Evolutionary conservation across 2,888 invertebrate genomes (phyloP).

Genomic region (Trichacis sp.): DNA sequence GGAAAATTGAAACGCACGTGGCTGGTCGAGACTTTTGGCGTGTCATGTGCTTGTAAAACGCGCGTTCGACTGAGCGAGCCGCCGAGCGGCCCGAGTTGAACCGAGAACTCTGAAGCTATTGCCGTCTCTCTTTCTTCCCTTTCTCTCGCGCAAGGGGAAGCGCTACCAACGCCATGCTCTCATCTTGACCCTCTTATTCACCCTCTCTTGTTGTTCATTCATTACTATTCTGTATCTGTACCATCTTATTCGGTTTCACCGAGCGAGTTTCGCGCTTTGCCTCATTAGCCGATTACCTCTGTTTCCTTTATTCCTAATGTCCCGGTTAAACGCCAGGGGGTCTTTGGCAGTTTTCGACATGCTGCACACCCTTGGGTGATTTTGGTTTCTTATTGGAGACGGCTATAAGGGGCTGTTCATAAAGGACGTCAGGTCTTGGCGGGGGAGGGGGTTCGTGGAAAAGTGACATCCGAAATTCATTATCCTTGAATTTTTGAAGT

Average conservation of each 20-base stretch:
- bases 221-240: slow-evolving; percentile 11
- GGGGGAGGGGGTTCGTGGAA: no score
- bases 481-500: no score
- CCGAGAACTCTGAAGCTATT: slow-evolving; percentile 37
- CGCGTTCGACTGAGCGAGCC: slow-evolving; percentile 61
- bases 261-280: no score
- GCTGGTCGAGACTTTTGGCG: slow-evolving; percentile 43
- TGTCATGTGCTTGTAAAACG: slow-evolving; percentile 64
- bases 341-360: no score
- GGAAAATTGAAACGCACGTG: slow-evolving; percentile 32
- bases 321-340: no score
- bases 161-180: slow-evolving; percentile 20
- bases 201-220: slow-evolving; percentile 37
- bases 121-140: slow-evolving; percentile 43
- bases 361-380: no score
- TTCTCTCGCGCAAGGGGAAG: slow-evolving; percentile 21
- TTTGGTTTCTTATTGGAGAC: no score
- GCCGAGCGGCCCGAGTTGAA: slow-evolving; percentile 41
- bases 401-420: no score
- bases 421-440: no score
- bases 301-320: no score
- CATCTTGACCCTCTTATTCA: slow-evolving; percentile 38
- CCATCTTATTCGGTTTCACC: background rate
- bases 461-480: no score
- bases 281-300: no score